Evolutionary conservation across 2,888 invertebrate species (phyloP), one percentile per base, ranked within the genome.

Genomic region (Chesias legatella): DNA sequence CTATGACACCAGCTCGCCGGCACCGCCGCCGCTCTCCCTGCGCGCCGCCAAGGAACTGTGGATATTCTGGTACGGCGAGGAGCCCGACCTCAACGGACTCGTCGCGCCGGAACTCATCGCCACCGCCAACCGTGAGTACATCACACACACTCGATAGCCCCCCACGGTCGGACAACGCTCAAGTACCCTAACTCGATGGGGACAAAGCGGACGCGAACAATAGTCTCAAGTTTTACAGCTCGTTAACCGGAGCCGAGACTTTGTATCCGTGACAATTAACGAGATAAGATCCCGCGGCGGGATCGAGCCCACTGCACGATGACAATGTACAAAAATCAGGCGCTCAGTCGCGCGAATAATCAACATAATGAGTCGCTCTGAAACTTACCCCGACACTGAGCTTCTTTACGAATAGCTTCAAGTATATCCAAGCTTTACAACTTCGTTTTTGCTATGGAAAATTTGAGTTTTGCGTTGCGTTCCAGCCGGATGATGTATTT

Each of bases 1-100:
- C 56, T 79, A 79, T 76, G 90, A 90, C 73, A 90, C 85, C 69
- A 89, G 89, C 74, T 79, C 72, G 62, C 77, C 84, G 52, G 85
- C 85, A 53, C 88, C 88, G 58, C 92, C 92, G 72, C 94, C 95
- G 56, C 91, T 95, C 66, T 94, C 94, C 63, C 90, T 95, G 63
- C 92, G 94, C 75, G 94, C 95, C 70, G 94, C 95, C 80, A 99
- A 98, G 90, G 99, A 99, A 84, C 92, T 99, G 49, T 99, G 99
- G 99, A 95, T 99, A 81, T 99, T 99, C 90, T 99, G 99, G 99
- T 99, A 99, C 89, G 98, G 98, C 71, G 98, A 98, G 79, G 97
- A 97, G 83, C 97, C 97, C 41, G 96, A 97, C 84, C 91, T 97
- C 53, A 92, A 91, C 67, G 94, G 94, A 47, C 90, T 97, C 67